Evolutionary conservation across 2,113 vertebrate species (phyloP).

Genomic region (Mastomys natalensis): DNA sequence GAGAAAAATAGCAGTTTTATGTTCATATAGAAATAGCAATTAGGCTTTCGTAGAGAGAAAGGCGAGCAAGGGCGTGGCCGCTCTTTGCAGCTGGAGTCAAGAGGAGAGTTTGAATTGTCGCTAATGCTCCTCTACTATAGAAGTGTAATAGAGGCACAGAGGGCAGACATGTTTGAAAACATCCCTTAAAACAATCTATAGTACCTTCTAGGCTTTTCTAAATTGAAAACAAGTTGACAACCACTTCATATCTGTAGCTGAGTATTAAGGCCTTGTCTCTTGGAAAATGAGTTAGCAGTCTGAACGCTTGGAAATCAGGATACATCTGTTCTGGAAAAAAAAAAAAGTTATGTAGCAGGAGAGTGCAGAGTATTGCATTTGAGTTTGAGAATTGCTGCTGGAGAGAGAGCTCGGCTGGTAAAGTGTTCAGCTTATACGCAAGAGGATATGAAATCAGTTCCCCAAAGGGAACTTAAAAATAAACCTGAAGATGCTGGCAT

Average conservation of each 20-base stretch:
- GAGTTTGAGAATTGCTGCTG: background rate
- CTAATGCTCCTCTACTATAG: background rate
- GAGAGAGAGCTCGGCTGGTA: background rate
- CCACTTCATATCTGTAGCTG: constrained; percentile 35
- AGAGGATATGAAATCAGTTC: background rate
- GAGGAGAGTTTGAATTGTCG: background rate
- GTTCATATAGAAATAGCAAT: background rate
- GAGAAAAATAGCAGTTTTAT: background rate
- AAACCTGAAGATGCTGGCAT: background rate
- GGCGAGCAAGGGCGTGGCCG: background rate
- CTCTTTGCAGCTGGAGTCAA: background rate
- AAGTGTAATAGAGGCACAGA: constrained; percentile 45
- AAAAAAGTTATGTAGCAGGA: background rate
- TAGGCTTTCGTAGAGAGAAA: background rate
- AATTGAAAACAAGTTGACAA: constrained; percentile 70
- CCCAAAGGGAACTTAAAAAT: background rate
- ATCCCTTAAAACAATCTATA: constrained; percentile 63
- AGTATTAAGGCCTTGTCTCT: constrained; percentile 46
- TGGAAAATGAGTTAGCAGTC: constrained; percentile 56
- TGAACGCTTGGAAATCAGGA: constrained; percentile 51
- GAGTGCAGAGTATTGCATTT: background rate
- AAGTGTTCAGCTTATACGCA: background rate
- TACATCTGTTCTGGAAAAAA: background rate
- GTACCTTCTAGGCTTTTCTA: constrained; percentile 57
- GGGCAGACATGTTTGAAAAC: constrained; percentile 35